Evolutionary conservation across 2,113 vertebrate genomes (phyloP).

Genomic region (Sinocyclocheilus anophthalmus): DNA sequence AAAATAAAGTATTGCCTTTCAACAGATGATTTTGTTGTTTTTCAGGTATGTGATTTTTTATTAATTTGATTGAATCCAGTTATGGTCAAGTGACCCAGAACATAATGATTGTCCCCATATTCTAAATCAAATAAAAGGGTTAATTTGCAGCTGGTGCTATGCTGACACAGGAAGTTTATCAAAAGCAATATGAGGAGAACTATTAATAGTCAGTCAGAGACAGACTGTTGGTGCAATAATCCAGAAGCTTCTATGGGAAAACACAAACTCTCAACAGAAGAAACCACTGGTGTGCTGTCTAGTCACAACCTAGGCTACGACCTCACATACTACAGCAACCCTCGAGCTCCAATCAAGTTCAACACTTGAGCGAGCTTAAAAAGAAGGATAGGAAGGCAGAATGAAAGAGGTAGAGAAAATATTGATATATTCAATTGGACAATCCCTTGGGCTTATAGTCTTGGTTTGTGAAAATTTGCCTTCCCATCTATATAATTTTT

Average conservation of each 20-base stretch:
- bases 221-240: slow-evolving; percentile 39
- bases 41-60: not conserved
- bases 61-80: not conserved
- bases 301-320: slow-evolving; percentile 62
- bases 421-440: slow-evolving; percentile 45
- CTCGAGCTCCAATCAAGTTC: slow-evolving; percentile 45
- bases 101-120: not conserved
- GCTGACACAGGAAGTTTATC: slow-evolving; percentile 66
- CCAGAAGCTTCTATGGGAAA: slow-evolving; percentile 75
- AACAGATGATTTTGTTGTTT: not conserved
- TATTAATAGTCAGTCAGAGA: slow-evolving; percentile 56
- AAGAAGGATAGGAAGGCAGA: slow-evolving; percentile 11
- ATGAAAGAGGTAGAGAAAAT: slow-evolving; percentile 48
- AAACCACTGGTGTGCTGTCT: slow-evolving; percentile 68
- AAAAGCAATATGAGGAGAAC: slow-evolving; percentile 52
- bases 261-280: slow-evolving; percentile 68
- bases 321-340: slow-evolving; percentile 66
- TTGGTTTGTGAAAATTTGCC: slow-evolving; percentile 58
- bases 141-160: slow-evolving; percentile 52
- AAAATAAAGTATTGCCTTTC: not conserved
- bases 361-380: slow-evolving; percentile 11
- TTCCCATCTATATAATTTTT: slow-evolving; percentile 64
- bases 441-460: slow-evolving; percentile 59
- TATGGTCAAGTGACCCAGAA: not conserved
- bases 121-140: not conserved